These are phyloP conservation scores for Habropoda laboriosa DNA, from an alignment of 1,140 invertebrate species.

Conservation along the genomic window DNA sequence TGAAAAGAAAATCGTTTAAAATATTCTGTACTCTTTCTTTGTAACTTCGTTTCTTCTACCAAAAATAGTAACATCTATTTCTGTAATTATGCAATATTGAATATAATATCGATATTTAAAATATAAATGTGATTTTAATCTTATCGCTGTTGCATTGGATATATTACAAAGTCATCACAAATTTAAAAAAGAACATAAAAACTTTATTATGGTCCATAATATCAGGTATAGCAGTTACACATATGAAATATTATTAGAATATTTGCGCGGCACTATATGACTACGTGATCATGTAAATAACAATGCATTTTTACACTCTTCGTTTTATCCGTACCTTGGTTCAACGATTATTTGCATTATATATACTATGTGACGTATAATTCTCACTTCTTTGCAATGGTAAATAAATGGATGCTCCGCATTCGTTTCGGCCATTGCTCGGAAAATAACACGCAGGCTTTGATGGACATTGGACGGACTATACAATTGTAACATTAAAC, in stretches of 20 bases:
- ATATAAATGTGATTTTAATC: slow-evolving; percentile 5
- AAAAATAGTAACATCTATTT: slow-evolving; percentile 14
- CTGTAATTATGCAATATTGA: slow-evolving; percentile 13
- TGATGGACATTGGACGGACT: slow-evolving; percentile 65
- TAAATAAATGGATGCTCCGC: background rate
- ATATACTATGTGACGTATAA: background rate
- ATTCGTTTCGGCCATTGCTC: background rate
- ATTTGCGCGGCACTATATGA: slow-evolving; percentile 40
- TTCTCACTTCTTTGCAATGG: background rate
- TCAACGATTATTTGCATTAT: slow-evolving; percentile 3
- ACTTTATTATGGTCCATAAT: slow-evolving; percentile 72
- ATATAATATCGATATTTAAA: slow-evolving; percentile 20
- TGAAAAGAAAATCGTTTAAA: slow-evolving; percentile 2
- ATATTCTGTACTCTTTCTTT: slow-evolving; percentile 1
- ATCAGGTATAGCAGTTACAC: slow-evolving; percentile 65
- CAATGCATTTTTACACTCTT: slow-evolving; percentile 18
- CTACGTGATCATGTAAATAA: slow-evolving; percentile 42
- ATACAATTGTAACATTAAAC: slow-evolving; percentile 48
- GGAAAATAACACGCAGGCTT: slow-evolving; percentile 24
- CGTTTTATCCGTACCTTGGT: background rate
- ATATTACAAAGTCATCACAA: background rate
- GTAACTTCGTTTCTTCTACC: background rate
- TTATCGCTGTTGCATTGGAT: background rate
- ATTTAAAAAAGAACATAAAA: slow-evolving; percentile 73
- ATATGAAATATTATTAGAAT: slow-evolving; percentile 53